Evolutionary conservation across 1,140 invertebrate species (phyloP).

Genomic region (Arion vulgaris): DNA sequence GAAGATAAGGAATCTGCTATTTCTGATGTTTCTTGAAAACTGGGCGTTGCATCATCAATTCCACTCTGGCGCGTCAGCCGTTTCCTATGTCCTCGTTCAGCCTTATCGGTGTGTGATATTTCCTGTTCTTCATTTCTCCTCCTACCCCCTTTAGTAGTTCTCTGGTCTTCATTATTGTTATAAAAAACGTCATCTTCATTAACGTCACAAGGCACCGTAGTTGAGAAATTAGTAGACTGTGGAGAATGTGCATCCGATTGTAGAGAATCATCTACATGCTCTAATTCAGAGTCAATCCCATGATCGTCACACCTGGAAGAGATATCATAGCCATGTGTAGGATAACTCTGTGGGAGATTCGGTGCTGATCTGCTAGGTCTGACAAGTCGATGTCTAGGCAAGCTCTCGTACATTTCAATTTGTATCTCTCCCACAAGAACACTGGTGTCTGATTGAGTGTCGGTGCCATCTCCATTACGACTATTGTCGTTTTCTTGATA

Average conservation of each 20-base stretch:
- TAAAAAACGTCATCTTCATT: background rate
- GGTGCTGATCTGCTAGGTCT: constrained; percentile 27
- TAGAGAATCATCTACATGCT: no score
- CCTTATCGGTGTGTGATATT: background rate
- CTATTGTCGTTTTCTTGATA: constrained; percentile 43
- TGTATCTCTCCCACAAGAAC: constrained; percentile 44
- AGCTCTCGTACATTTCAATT: constrained; percentile 47
- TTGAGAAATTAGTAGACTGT: background rate
- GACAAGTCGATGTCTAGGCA: constrained; percentile 31
- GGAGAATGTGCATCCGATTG: background rate
- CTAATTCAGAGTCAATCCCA: background rate
- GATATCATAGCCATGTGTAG: background rate
- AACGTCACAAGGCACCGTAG: background rate
- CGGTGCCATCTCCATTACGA: background rate
- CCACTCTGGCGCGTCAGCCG: constrained; percentile 12
- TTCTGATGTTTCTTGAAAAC: background rate
- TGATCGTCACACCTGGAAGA: background rate
- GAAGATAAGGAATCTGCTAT: background rate
- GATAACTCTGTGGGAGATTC: background rate
- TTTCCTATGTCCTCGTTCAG: background rate
- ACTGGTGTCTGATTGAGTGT: constrained; percentile 36
- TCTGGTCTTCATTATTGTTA: background rate
- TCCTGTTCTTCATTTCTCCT: background rate
- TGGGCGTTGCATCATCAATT: background rate
- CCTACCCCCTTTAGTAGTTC: background rate